phyloP scores from a whole-genome alignment of 2,888 invertebrate genomes.

The Galeopsomyia nigrocyanea region DNA sequence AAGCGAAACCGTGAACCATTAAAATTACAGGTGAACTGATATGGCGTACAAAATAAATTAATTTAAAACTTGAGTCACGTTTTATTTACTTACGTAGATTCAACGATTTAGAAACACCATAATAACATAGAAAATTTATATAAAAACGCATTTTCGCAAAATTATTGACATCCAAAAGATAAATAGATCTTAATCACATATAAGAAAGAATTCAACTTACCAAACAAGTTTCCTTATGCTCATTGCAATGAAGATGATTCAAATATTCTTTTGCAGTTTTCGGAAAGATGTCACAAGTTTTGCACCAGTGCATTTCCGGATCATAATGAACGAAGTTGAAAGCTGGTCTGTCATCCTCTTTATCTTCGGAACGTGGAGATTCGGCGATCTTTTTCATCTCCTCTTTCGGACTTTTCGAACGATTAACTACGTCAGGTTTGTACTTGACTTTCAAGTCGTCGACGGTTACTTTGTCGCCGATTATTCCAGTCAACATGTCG shows the following conservation, averaged over 20 bases:
- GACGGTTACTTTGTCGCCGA: conserved; percentile 77
- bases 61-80: not conserved
- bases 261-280: conserved; percentile 88
- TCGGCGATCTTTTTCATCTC: conserved; percentile 48
- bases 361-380: conserved; percentile 57
- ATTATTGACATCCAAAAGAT: conserved; percentile 24
- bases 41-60: not conserved
- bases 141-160: too few species aligned
- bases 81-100: not conserved
- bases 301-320: conserved; percentile 92
- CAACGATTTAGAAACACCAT: too few species aligned
- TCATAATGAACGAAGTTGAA: conserved; percentile 89
- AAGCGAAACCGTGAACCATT: too few species aligned
- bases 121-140: not conserved
- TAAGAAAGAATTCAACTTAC: conserved; percentile 55
- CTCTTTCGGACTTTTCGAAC: conserved; percentile 63
- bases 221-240: conserved; percentile 76
- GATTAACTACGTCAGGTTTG: conserved; percentile 60
- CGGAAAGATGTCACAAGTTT: conserved; percentile 88
- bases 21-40: too few species aligned
- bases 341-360: conserved; percentile 68
- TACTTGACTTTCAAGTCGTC: conserved; percentile 66
- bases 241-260: conserved; percentile 84
- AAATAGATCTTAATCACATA: conserved; percentile 1
- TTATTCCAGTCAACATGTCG: conserved; percentile 88